Conservation (phyloP, 64 coral and sea anemone genomes). For the Stylophora pistillata region DNA sequence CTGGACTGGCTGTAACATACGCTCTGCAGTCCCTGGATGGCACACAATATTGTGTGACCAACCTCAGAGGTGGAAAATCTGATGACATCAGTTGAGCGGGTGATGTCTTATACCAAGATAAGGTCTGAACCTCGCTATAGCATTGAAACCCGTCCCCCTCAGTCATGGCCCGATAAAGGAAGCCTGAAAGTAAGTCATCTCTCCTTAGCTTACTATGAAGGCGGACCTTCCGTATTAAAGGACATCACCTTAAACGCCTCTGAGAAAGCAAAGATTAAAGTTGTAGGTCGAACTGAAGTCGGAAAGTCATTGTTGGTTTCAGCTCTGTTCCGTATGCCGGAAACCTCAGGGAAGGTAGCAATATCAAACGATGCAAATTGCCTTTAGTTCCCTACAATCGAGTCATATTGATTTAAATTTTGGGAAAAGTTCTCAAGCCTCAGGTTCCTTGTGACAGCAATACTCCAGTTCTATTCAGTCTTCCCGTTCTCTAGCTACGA, state of each 20-base stretch:
- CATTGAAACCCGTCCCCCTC: conserved; percentile 6
- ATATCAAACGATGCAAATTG: too few species aligned
- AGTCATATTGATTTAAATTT: too few species aligned
- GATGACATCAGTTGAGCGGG: neutral
- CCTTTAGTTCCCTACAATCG: too few species aligned
- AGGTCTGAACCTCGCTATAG: conserved; percentile 33
- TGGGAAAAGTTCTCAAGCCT: too few species aligned
- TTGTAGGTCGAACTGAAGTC: neutral
- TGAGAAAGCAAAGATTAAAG: neutral
- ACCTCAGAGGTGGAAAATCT: neutral
- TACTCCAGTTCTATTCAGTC: too few species aligned
- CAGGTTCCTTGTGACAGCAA: too few species aligned
- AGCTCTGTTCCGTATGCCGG: conserved; percentile 3
- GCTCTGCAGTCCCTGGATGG: neutral
- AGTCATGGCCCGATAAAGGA: conserved; percentile 45
- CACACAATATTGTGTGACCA: neutral
- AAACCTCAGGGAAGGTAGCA: neutral
- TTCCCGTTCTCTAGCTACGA: too few species aligned
- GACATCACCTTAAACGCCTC: neutral
- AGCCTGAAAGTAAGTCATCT: conserved; percentile 7
- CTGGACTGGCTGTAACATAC: neutral
- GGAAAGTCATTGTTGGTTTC: neutral
- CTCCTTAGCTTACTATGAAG: neutral
- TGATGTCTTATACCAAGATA: neutral
- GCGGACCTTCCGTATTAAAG: neutral